phyloP scores from a whole-genome alignment of 2,113 vertebrate species.

The Bufo bufo region DNA sequence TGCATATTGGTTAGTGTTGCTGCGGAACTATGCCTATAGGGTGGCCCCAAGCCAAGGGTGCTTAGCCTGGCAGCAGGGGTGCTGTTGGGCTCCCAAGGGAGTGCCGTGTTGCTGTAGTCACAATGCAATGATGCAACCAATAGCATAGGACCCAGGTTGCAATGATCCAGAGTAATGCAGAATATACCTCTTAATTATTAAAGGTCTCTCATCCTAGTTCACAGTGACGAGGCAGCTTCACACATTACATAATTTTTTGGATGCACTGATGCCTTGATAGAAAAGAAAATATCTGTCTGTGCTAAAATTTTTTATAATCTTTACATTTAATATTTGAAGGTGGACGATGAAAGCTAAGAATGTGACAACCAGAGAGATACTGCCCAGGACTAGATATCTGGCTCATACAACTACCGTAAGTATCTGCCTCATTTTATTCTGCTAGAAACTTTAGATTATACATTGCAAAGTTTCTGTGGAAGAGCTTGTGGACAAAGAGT shows the following conservation, averaged over 20 bases:
- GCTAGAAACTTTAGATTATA: background rate
- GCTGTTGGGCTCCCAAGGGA: no score
- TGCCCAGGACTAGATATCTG: background rate
- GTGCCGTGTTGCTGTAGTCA: no score
- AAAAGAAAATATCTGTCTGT: conserved; percentile 39
- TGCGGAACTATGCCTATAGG: no score
- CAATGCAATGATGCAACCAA: no score
- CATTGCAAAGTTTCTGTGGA: no score
- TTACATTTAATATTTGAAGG: conserved; percentile 17
- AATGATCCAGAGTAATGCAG: background rate
- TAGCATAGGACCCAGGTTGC: no score
- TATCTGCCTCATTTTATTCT: background rate
- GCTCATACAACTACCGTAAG: background rate
- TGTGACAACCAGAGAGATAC: conserved; percentile 27
- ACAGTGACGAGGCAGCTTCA: background rate
- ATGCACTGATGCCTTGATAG: conserved; percentile 33
- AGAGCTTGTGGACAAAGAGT: no score
- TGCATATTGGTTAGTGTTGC: no score
- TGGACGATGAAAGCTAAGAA: conserved; percentile 34
- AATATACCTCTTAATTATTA: background rate
- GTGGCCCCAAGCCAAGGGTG: no score
- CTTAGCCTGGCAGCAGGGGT: no score
- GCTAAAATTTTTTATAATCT: conserved; percentile 36
- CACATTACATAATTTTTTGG: conserved; percentile 2
- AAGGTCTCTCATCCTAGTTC: background rate